Evolutionary conservation across 2,797 vertebrate species (phyloP), one percentile per base, ranked within the genome.

Genomic region (Oreonectes daqikongensis): DNA sequence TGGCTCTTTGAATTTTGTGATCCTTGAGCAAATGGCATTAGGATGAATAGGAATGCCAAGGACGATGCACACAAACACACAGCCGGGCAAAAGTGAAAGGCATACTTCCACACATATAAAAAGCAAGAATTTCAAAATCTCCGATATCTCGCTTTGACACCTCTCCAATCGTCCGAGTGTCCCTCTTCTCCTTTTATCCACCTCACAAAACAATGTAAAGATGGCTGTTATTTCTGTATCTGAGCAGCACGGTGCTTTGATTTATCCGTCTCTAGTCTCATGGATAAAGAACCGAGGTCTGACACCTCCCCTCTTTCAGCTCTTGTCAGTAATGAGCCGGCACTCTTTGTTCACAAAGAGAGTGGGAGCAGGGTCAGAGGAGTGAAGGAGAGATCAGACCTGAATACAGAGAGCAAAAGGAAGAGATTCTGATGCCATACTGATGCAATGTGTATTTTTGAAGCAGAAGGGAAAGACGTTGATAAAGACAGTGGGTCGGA

Each of bases 291-390:
- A 74, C 63, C 35, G 52, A 72, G 78, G 65, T 68, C 69, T 77
- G 71, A 81, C 77, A 74, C 83, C 79, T 79, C 66, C 64, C 67
- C 65, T 77, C 73, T 75, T 75, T 79, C 84, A 72, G 71, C 75
- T 50, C 59, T 76, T 40, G 53, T 71, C 75, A 42, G 75, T 85
- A 85, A 85, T 83, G 79, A 83, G 82, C 48, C 60, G 61, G 48
- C 74, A 74, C 52, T 48, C 82, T 83, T 85, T 85, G 82, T 85
- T 85, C 80, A 73, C 22, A 80, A 74, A 63, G 64, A 65, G 57
- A 64, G 72, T 68, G 77, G 55, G 53, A 79, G 72, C 79, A 30
- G 73, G 65, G 69, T 55, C 75, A 55, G 53, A 48, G 73, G 48
- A 79, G 77, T 63, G 72, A 75, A 70, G 32, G 55, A 67, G 42